Evolutionary conservation across 2,113 vertebrate genomes (phyloP).

Genomic region (Phyllostomus discolor): DNA sequence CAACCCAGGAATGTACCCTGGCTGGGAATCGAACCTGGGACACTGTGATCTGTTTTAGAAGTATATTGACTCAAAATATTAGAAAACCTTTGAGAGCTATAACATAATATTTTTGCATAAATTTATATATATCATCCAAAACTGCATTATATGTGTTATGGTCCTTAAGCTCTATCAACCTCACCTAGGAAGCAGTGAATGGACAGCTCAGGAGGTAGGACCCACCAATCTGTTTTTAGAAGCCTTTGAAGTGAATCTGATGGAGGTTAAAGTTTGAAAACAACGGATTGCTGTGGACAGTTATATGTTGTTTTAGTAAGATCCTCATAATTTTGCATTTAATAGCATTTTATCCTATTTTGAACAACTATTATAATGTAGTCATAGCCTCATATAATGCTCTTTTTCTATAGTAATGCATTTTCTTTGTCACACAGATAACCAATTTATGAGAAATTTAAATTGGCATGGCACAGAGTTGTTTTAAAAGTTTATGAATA

Average conservation of each 20-base stretch:
- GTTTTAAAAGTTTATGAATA: not conserved
- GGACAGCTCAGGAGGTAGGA: not conserved
- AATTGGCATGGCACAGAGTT: not conserved
- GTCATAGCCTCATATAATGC: not conserved
- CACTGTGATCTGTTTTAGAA: not conserved
- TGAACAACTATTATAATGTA: not conserved
- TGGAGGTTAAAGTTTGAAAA: not conserved
- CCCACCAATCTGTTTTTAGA: not conserved
- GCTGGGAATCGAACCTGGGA: too few species aligned
- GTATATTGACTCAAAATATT: not conserved
- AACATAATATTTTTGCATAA: not conserved
- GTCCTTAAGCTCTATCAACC: not conserved
- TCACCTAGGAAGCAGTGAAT: not conserved
- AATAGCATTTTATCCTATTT: not conserved
- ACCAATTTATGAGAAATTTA: not conserved
- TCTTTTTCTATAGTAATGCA: not conserved
- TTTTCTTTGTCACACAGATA: not conserved
- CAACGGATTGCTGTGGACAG: not conserved
- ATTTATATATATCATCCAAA: not conserved
- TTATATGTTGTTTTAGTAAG: not conserved
- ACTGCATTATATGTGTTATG: not conserved
- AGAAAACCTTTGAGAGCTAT: not conserved
- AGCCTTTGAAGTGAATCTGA: not conserved
- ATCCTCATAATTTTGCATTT: not conserved
- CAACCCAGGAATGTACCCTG: too few species aligned